Base-by-base conservation (phyloP, 2,113 vertebrate species). In the Sapajus apella region DNA sequence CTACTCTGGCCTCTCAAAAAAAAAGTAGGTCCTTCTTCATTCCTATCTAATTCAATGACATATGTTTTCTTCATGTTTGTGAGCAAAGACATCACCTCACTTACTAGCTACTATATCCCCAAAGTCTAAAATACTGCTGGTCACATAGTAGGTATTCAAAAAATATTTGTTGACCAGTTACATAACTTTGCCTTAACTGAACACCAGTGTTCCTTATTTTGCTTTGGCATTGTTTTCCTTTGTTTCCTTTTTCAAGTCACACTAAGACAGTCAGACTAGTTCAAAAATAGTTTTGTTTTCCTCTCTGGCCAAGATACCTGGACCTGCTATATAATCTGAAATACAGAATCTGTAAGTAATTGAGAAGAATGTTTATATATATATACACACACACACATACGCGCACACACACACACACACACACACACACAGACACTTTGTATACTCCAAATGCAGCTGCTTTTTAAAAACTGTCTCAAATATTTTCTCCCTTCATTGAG, bases 141-240 rank as follows among this genome's bases (percentile, higher is more conserved):
- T 9, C 1, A 50, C 72, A 87, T 16, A 66, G 40, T 82, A 83
- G 45, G 25, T 55, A 80, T 23, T 91, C 25, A 80, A 27, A 47
- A 91, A 80, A 89, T 89, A 84, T 81, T 89, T 94, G 43, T 64
- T 85, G 68, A 86, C 21, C 75, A 87, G 77, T 70, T 43, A 79
- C 5, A 81, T 92, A 61, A 16, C 21, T 85, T 80, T 75, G 50
- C 50, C 30, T 75, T 81, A 55, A 17, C 64, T 90, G 11, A 91
- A 83, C 37, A 70, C 4, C 35, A 68, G 35, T 76, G 13, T 76
- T 80, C 55, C 50, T 94, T 90, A 93, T 68, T 90, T 92, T 86
- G 40, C 45, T 90, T 68, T 68, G 66, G 30, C 6, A 68, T 68
- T 68, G 16, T 35, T 68, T 83, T 68, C 6, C 7, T 58, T 77